Conservation (phyloP, 2,113 vertebrate genomes). For the Hypocryptadius cinnamomeus region DNA sequence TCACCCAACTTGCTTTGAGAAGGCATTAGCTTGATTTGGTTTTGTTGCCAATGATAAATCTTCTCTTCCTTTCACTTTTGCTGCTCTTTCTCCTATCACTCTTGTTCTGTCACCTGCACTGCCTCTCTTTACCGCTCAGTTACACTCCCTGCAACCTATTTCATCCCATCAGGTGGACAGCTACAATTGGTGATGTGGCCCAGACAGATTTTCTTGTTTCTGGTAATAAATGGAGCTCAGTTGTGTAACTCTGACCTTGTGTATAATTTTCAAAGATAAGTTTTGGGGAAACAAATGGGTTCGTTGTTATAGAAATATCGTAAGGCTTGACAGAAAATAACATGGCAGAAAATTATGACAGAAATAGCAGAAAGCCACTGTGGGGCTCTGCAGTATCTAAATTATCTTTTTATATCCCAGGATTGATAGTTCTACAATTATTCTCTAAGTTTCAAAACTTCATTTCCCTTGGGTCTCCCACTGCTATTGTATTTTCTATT, state of each 20-base stretch:
- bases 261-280: conserved; percentile 52
- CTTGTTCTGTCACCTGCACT: conserved; percentile 19
- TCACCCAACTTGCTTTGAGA: not conserved
- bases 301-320: conserved; percentile 27
- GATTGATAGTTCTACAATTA: conserved; percentile 40
- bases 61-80: conserved; percentile 32
- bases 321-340: conserved; percentile 52
- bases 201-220: conserved; percentile 44
- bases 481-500: not conserved
- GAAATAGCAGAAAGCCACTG: conserved; percentile 28
- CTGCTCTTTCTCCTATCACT: conserved; percentile 44
- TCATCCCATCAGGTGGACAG: conserved; percentile 2
- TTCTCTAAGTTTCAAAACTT: conserved; percentile 44
- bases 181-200: conserved; percentile 2
- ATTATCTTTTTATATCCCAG: conserved; percentile 28
- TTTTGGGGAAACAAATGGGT: conserved; percentile 43
- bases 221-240: conserved; percentile 39
- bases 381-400: conserved; percentile 1
- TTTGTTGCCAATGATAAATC: conserved; percentile 22
- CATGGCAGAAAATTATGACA: conserved; percentile 39
- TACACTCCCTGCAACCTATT: conserved; percentile 2
- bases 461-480: not conserved
- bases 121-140: not conserved
- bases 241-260: conserved; percentile 50
- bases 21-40: conserved; percentile 45